A percentile compares a stretch with the other conserved stretches of the same genome.
phyloP scores from a whole-genome alignment of 2,888 invertebrate species.

The Drosophila seclusa region DNA sequence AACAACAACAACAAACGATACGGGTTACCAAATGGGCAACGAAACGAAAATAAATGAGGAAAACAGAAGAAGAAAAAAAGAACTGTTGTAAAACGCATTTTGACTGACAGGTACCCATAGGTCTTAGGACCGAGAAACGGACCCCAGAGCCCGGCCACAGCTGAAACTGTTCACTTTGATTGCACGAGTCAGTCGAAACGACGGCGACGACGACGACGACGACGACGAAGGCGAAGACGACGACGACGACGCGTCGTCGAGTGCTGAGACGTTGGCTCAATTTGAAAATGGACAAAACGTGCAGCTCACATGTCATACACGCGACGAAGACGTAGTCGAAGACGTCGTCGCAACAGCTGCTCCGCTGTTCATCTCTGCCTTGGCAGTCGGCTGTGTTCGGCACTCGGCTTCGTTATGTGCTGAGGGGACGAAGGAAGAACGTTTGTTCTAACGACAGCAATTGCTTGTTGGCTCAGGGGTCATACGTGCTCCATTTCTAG shows the following conservation, averaged over 20 bases:
- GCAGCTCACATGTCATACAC: slow-evolving; percentile 81
- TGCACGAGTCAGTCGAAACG: slow-evolving; percentile 69
- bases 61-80: slow-evolving; percentile 30
- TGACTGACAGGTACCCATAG: slow-evolving; percentile 81
- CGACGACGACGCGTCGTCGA: slow-evolving; percentile 30
- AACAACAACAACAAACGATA: slow-evolving; percentile 47
- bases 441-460: slow-evolving; percentile 12
- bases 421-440: not conserved
- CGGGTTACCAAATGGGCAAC: slow-evolving; percentile 76
- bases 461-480: slow-evolving; percentile 19
- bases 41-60: slow-evolving; percentile 38
- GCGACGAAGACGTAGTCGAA: slow-evolving; percentile 57
- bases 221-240: slow-evolving; percentile 24
- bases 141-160: slow-evolving; percentile 48
- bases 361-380: slow-evolving; percentile 8
- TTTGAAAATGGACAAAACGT: slow-evolving; percentile 81
- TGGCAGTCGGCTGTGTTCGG: not conserved
- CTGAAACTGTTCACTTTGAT: slow-evolving; percentile 74
- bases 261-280: slow-evolving; percentile 73
- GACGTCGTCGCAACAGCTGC: slow-evolving; percentile 49
- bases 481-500: slow-evolving; percentile 7
- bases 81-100: slow-evolving; percentile 80
- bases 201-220: slow-evolving; percentile 23
- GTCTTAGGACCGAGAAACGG: slow-evolving; percentile 54
- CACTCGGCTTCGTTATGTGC: not conserved